Evolutionary conservation across 2,888 invertebrate genomes (phyloP).

Genomic region (Busseola fusca): DNA sequence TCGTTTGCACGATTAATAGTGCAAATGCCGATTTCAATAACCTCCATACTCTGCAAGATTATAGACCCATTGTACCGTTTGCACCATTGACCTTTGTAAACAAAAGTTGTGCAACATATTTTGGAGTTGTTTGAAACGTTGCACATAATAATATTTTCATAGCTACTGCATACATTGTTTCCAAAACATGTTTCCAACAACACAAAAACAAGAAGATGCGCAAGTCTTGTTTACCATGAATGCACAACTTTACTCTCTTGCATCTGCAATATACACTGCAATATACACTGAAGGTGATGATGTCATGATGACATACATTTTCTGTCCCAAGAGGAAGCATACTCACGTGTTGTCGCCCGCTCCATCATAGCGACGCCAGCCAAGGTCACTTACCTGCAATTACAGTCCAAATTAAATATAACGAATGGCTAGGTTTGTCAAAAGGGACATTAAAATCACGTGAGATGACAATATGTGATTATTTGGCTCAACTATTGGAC

Average conservation of each 20-base stretch:
- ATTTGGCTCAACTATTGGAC: slow-evolving; percentile 26
- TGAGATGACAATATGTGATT: slow-evolving; percentile 28
- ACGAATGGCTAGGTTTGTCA: slow-evolving; percentile 46
- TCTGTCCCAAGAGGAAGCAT: slow-evolving; percentile 54
- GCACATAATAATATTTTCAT: background rate
- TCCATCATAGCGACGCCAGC: slow-evolving; percentile 63
- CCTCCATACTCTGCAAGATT: too few relatives aligned
- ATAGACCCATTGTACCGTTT: too few relatives aligned
- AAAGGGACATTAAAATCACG: slow-evolving; percentile 27
- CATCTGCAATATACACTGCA: too few relatives aligned
- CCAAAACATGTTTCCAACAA: background rate
- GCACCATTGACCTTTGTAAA: background rate
- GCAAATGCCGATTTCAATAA: too few relatives aligned
- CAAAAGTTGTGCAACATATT: background rate
- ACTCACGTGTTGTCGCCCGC: slow-evolving; percentile 65
- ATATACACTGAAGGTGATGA: slow-evolving; percentile 16
- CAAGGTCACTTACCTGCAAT: slow-evolving; percentile 84
- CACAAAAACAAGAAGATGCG: background rate
- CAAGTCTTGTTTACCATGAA: slow-evolving; percentile 5
- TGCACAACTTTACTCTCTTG: background rate
- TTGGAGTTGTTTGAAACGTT: background rate
- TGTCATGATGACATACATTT: slow-evolving; percentile 37
- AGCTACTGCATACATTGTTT: background rate
- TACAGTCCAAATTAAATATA: slow-evolving; percentile 63
- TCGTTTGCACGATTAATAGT: too few relatives aligned